These are phyloP conservation scores for Tiliqua scincoides DNA, from an alignment of 2,113 vertebrate species.

Conservation along the genomic window DNA sequence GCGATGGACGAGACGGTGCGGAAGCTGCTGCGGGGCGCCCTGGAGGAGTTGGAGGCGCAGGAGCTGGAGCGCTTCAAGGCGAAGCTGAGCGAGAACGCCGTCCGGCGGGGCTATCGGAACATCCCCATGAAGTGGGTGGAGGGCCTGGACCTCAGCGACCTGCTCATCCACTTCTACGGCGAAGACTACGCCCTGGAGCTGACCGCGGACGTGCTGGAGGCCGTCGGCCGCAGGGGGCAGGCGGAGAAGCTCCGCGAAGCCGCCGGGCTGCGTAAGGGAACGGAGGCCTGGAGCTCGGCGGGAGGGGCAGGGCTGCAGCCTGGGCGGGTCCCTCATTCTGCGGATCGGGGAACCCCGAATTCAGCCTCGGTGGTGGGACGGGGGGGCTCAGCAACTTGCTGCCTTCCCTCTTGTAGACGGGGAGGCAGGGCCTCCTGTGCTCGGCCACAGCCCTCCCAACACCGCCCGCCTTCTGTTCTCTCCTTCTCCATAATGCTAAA, in stretches of 20 bases:
- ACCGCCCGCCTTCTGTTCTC: too few species aligned
- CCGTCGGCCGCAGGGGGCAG: not conserved
- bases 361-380: too few species aligned
- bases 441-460: too few species aligned
- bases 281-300: too few species aligned
- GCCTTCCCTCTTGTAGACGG: too few species aligned
- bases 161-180: not conserved
- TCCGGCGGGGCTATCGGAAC: not conserved
- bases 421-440: too few species aligned
- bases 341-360: too few species aligned
- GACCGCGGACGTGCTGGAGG: not conserved
- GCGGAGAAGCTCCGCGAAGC: not conserved
- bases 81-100: not conserved
- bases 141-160: not conserved
- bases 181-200: not conserved
- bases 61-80: conserved; percentile 15
- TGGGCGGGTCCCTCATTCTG: too few species aligned
- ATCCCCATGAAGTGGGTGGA: conserved; percentile 4
- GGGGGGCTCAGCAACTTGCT: too few species aligned
- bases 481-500: too few species aligned
- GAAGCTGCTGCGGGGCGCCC: not conserved
- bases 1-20: not conserved
- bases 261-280: not conserved
- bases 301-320: too few species aligned
- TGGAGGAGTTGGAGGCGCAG: not conserved